Evolutionary conservation across 2,113 vertebrate genomes (phyloP).

Genomic region (Atrichornis clamosus): DNA sequence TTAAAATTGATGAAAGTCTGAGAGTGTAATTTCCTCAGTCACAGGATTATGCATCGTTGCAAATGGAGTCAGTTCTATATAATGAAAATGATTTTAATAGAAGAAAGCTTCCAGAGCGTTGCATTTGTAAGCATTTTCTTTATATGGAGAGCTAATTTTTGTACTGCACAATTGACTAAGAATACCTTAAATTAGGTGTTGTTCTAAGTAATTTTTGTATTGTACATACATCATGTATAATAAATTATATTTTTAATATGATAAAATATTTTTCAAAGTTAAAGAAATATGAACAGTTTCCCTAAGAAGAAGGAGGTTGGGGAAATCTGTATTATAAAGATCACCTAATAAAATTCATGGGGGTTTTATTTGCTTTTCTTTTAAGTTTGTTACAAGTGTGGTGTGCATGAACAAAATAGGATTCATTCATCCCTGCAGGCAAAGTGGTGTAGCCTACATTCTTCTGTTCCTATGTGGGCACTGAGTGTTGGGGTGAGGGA

Average conservation of each 20-base stretch:
- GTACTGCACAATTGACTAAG: not conserved
- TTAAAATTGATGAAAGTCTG: slow-evolving; percentile 20
- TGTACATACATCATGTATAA: not conserved
- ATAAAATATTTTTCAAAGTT: not conserved
- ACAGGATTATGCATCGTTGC: not conserved
- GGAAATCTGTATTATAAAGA: not conserved
- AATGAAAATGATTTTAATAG: not conserved
- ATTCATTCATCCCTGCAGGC: not conserved
- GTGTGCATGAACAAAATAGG: not conserved
- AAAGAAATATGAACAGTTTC: not conserved
- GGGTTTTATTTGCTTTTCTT: not conserved
- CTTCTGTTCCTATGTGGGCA: not conserved
- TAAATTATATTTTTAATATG: not conserved
- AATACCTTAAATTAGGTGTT: not conserved
- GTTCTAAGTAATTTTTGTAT: not conserved
- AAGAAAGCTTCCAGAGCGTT: not conserved
- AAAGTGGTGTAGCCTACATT: not conserved
- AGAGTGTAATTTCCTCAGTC: slow-evolving; percentile 42
- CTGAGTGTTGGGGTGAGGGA: not conserved
- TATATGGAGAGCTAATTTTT: not conserved
- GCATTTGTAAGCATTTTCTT: not conserved
- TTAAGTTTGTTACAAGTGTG: not conserved
- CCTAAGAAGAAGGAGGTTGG: not conserved
- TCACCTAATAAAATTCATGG: not conserved
- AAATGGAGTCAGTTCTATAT: not conserved